Evolutionary conservation across 1,140 invertebrate species (phyloP).

Genomic region (Aricia agestis): DNA sequence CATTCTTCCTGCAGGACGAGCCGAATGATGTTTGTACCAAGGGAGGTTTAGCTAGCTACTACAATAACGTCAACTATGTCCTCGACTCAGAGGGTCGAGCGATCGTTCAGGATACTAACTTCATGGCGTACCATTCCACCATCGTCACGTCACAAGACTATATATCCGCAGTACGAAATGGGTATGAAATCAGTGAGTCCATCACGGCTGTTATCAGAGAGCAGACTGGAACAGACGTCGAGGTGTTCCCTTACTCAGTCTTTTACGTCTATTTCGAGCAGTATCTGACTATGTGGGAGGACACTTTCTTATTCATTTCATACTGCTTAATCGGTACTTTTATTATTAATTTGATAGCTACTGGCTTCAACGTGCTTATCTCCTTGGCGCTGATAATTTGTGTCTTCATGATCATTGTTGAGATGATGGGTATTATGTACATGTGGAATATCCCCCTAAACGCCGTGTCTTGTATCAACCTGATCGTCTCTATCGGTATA

Average conservation of each 20-base stretch:
- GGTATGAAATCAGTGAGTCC: constrained; percentile 84
- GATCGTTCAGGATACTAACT: constrained; percentile 82
- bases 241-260: constrained; percentile 93
- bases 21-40: constrained; percentile 87
- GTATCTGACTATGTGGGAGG: constrained; percentile 91
- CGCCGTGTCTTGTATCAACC: constrained; percentile 95
- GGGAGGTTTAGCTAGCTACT: constrained; percentile 85
- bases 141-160: constrained; percentile 89
- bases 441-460: constrained; percentile 93
- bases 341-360: constrained; percentile 86
- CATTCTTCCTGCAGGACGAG: constrained; percentile 89
- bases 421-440: constrained; percentile 94
- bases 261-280: constrained; percentile 98
- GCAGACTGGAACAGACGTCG: constrained; percentile 71
- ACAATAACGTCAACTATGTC: constrained; percentile 79
- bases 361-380: constrained; percentile 88
- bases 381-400: constrained; percentile 85
- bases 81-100: constrained; percentile 76
- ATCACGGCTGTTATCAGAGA: constrained; percentile 83
- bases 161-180: constrained; percentile 85
- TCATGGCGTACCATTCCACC: constrained; percentile 93
- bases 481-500: constrained; percentile 93
- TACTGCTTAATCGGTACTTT: constrained; percentile 87
- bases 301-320: constrained; percentile 84
- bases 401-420: constrained; percentile 87